Evolutionary conservation across 2,888 invertebrate species (phyloP), one percentile per base, ranked within the genome.

Genomic region (Drosophila siamana): DNA sequence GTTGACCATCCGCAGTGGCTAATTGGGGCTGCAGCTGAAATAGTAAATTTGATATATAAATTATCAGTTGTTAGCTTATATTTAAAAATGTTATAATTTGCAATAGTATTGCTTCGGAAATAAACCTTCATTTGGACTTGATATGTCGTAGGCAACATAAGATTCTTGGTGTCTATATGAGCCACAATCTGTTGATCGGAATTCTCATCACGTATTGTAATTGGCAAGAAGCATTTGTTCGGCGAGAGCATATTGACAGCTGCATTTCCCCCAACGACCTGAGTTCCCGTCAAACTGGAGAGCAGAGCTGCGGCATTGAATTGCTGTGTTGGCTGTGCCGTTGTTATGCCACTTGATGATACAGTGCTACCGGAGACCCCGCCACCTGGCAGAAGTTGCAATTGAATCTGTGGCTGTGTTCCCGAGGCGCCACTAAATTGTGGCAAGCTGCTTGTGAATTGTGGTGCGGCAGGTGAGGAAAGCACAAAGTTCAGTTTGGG

Each of bases 91-190:
- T n/a, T n/a, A n/a, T n/a, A n/a, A n/a, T 26, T 30, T 11, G 30
- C 28, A 28, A 28, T 16, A 11, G 4, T 30, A 4, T 22, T 33
- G 9, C 24, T 33, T 5, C 4, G 26, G 11, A 22, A 9, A 13
- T 15, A 22, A 63, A 92, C 91, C 86, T 92, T 92, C 92, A 92
- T 92, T 84, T 92, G 92, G 59, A 92, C 82, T 63, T 92, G 92
- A 79, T 92, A 92, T 48, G 92, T 92, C 30, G 91, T 91, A 16
- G 92, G 92, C 40, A 92, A 69, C 9, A 92, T 81, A 28, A 92
- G 85, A 72, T 92, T 92, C 68, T 92, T 92, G 4, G 92, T 90
- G 74, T 92, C 92, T 57, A 92, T 92, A 43, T 92, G 92, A 0
- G 92, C 92, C 2, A 92, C 91, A 57, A 92, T 91, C 72, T 92